Conservation (phyloP, 2,113 vertebrate species). For the Okapia johnstoni region DNA sequence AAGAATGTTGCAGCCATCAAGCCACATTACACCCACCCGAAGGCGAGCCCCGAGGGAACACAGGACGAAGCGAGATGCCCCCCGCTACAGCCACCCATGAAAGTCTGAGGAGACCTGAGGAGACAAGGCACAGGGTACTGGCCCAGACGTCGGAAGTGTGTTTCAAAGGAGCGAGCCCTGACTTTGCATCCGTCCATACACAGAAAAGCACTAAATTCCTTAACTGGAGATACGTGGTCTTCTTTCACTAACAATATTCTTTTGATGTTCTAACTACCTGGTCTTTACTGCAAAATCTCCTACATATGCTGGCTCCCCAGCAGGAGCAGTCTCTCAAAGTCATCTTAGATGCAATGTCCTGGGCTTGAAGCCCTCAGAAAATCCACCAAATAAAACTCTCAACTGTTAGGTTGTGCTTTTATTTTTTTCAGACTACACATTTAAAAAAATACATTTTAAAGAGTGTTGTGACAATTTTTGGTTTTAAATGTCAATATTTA, state of each 20-base stretch:
- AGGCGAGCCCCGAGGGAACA: background rate
- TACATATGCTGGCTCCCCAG: background rate
- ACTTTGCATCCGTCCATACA: background rate
- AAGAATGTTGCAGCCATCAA: background rate
- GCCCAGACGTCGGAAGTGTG: background rate
- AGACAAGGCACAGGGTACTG: background rate
- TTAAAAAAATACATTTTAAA: slow-evolving; percentile 18
- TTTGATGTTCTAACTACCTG: background rate
- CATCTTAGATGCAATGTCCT: background rate
- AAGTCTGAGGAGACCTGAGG: background rate
- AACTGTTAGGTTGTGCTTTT: background rate
- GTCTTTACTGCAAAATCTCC: background rate
- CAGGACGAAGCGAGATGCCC: background rate
- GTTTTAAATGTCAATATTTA: slow-evolving; percentile 33
- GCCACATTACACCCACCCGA: background rate
- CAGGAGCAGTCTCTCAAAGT: background rate
- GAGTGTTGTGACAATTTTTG: background rate
- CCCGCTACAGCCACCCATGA: background rate
- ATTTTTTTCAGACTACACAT: background rate
- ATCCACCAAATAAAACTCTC: background rate
- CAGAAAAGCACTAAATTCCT: background rate
- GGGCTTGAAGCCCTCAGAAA: background rate
- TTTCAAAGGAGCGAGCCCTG: background rate
- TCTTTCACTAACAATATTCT: background rate
- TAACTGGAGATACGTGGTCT: background rate